Evolutionary conservation across 2,888 invertebrate genomes (phyloP).

Genomic region (Microplitis deprimator): DNA sequence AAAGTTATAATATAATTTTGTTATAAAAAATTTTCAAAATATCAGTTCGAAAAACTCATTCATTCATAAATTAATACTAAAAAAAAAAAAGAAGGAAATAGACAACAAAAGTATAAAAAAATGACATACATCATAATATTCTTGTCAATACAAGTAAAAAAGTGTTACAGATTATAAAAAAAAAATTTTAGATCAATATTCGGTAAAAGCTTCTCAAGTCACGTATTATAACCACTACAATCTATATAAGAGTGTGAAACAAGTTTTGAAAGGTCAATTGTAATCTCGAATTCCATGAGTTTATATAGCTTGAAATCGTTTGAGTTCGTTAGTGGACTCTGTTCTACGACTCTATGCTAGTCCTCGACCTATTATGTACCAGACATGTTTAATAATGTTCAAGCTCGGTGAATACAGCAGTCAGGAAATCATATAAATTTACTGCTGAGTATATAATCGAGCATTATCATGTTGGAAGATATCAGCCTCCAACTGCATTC

Average conservation of each 20-base stretch:
- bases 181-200: neutral
- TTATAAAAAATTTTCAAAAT: no score
- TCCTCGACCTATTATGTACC: neutral
- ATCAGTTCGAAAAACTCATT: no score
- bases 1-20: no score
- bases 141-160: no score
- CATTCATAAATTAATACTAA: no score
- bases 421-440: neutral
- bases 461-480: no score
- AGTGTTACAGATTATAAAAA: neutral
- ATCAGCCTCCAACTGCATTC: no score
- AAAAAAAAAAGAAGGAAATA: no score
- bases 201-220: neutral
- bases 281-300: neutral
- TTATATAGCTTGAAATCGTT: neutral
- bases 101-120: no score
- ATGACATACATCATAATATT: no score
- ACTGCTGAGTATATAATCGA: no score
- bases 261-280: neutral
- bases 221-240: conserved; percentile 1
- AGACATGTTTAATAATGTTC: neutral
- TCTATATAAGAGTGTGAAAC: neutral
- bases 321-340: neutral
- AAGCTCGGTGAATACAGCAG: neutral
- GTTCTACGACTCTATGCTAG: neutral